Evolutionary conservation across 2,113 vertebrate species (phyloP), one percentile per base, ranked within the genome.

Genomic region (Pipa parva): DNA sequence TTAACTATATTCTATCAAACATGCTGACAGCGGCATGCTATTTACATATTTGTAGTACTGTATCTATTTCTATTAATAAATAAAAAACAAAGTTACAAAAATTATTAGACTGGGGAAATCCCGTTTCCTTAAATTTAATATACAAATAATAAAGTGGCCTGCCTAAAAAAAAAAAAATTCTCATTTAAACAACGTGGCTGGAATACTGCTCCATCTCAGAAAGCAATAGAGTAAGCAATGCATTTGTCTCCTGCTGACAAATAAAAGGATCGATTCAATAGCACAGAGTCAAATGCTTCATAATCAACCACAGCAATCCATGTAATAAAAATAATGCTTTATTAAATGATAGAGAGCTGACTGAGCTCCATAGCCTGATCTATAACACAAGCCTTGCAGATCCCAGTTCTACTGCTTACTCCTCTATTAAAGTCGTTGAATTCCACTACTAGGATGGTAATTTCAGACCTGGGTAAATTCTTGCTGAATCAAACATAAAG

Each of bases 201-300:
- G 48, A 64, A 73, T 21, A 70, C 59, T 63, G 59, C 50, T 17
- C 71, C 63, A 80, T 69, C 75, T 76, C 79, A 81, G 79, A 71
- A 71, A 79, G 68, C 73, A 79, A 73, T 72, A 74, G 72, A 69
- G 26, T 76, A 77, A 80, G 58, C 72, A 76, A 73, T 75, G 76
- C 61, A 80, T 79, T 82, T 73, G 78, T 79, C 79, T 77, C 70
- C 72, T 72, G 73, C 63, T 70, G 73, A 80, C 49, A 11, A 78
- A 79, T 74, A 75, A 71, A 76, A 68, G 46, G 37, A 26, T 59
- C 60, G 76, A 80, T 80, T 80, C 76, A 78, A 77, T 80, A 73
- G 51, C 73, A 76, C 71, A 60, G 42, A 57, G 72, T 25, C 24
- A 51, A 39, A 51, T 28, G 31, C 26, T 37, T 54, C 4, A 21